Conservation (phyloP, 2,113 vertebrate genomes). For the Sturnus vulgaris region DNA sequence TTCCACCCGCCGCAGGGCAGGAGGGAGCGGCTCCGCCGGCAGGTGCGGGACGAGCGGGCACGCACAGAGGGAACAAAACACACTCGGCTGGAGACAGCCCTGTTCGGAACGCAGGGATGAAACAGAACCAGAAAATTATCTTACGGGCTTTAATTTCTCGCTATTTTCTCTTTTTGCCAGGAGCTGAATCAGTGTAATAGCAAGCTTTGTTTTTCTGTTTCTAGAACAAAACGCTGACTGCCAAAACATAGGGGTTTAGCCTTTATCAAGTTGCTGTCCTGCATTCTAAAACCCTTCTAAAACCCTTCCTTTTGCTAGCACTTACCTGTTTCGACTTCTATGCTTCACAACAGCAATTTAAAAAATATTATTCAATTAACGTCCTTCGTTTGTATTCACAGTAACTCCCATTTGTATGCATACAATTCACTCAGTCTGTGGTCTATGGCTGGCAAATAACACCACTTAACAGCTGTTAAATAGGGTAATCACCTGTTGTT, state of each 20-base stretch:
- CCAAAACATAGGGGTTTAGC: not conserved
- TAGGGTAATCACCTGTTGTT: slow-evolving; percentile 69
- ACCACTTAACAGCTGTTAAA: slow-evolving; percentile 73
- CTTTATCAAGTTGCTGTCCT: not conserved
- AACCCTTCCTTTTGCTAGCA: not conserved
- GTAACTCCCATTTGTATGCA: slow-evolving; percentile 31
- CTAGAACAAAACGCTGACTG: not conserved
- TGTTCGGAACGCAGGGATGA: not conserved
- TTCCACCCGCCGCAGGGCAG: no score
- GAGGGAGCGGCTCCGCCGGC: not conserved
- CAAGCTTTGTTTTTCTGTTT: not conserved
- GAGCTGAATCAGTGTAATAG: not conserved
- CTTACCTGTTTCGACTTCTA: not conserved
- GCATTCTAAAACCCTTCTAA: not conserved
- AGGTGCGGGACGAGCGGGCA: not conserved
- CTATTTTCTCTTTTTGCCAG: not conserved
- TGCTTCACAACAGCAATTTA: not conserved
- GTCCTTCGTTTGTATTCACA: slow-evolving; percentile 1
- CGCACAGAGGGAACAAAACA: not conserved
- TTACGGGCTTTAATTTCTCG: not conserved
- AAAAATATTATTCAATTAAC: slow-evolving; percentile 35
- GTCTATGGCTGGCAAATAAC: slow-evolving; percentile 53
- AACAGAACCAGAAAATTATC: slow-evolving; percentile 33
- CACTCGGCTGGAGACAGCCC: not conserved
- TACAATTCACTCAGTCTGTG: slow-evolving; percentile 29